Conservation (phyloP, 2,797 vertebrate species). For the Mormyrops attenuatus region DNA sequence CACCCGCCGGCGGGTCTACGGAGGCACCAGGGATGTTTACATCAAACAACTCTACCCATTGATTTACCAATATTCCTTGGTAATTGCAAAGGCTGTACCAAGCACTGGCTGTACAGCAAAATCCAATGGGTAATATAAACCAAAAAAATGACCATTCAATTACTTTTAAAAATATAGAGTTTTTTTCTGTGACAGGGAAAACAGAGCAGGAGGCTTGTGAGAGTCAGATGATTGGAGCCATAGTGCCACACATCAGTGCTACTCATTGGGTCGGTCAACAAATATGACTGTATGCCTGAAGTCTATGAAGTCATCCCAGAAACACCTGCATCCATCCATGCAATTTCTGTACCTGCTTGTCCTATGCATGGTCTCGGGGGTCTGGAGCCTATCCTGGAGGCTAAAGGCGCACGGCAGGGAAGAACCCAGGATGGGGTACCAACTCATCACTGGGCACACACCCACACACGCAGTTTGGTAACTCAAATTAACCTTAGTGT, state of each 20-base stretch:
- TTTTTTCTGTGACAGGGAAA: neutral
- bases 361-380: neutral
- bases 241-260: neutral
- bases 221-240: neutral
- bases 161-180: neutral
- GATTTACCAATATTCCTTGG: neutral
- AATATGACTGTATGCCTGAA: neutral
- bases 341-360: neutral
- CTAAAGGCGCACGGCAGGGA: neutral
- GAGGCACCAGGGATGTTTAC: neutral
- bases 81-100: neutral
- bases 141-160: neutral
- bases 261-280: neutral
- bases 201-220: neutral
- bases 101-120: neutral
- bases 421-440: neutral
- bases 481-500: neutral
- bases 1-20: neutral
- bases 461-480: neutral
- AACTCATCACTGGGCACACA: neutral
- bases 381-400: neutral
- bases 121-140: neutral
- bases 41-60: neutral
- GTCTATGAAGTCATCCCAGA: neutral
- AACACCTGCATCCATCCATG: neutral